Base-by-base conservation (phyloP, 2,113 vertebrate species). In the Oncorhynchus tshawytscha region DNA sequence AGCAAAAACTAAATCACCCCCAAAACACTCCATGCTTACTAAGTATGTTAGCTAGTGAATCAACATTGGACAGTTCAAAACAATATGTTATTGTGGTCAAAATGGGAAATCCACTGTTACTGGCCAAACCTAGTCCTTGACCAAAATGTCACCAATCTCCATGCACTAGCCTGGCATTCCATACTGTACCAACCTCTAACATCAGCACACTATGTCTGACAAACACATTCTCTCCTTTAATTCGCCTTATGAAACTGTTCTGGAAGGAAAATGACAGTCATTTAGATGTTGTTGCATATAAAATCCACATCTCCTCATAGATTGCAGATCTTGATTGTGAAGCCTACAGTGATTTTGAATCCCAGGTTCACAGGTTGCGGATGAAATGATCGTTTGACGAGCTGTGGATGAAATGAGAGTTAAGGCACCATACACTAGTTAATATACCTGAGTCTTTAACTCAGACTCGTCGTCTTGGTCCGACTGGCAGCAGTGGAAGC, bases 131-230 rank as follows among this genome's bases (percentile, higher is more conserved):
- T 45, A 16, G 59, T 24, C 51, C 16, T 54, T 15, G 51, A 54
- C 51, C 59, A 72, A 48, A 54, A 54, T 18, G 16, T 25, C 15
- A 31, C 39, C 39, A 45, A 45, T 9, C 25, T 20, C 48, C 83
- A 84, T 79, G 82, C 85, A 77, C 68, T 29, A 8, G 29, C 24
- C 13, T 16, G 66, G 24, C 29, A 1, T 16, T 22, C 20, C 20
- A 81, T 34, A 70, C 72, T 39, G 73, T 81, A 87, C 85, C 31
- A 95, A 96, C 95, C 95, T 96, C 95, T 94, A 96, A 94, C 95
- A 96, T 96, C 92, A 96, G 95, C 92, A 93, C 95, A 95, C 95
- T 96, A 95, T 96, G 95, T 94, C 95, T 96, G 94, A 96, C 94
- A 96, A 95, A 96, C 90, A 96, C 94, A 96, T 95, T 95, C 94